Conservation (phyloP, 2,797 vertebrate genomes). For the Sandelia bainsii region DNA sequence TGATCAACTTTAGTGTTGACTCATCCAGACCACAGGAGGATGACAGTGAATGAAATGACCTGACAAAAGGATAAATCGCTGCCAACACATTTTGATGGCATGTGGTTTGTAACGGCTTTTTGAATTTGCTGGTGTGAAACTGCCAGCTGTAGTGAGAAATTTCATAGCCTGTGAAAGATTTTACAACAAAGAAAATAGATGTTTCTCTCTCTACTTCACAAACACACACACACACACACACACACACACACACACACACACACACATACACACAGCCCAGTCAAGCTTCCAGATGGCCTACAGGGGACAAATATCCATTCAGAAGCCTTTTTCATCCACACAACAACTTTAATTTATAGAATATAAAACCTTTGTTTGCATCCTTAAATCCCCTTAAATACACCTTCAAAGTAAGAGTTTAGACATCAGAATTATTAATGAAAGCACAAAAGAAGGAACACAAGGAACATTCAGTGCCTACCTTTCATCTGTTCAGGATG, state of each 20-base stretch:
- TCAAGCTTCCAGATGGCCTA: neutral
- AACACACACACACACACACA: too few species aligned
- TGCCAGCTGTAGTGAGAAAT: conserved; percentile 24
- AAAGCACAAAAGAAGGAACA: neutral
- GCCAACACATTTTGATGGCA: conserved; percentile 32
- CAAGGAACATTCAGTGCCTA: neutral
- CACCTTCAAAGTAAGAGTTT: neutral
- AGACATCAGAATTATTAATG: neutral
- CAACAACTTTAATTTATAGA: neutral
- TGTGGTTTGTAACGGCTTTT: conserved; percentile 73
- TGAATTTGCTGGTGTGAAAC: conserved; percentile 45
- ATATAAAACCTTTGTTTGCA: conserved; percentile 13
- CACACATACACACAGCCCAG: neutral
- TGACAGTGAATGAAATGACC: conserved; percentile 56
- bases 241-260: conserved; percentile 4
- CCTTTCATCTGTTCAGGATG: neutral
- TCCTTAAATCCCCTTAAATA: neutral
- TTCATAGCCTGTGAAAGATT: conserved; percentile 44
- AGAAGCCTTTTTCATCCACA: conserved; percentile 8
- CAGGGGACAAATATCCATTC: conserved; percentile 10
- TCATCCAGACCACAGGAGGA: conserved; percentile 45
- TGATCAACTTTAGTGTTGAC: conserved; percentile 42
- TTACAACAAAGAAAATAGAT: conserved; percentile 34
- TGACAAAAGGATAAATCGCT: conserved; percentile 17
- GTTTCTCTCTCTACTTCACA: neutral